Evolutionary conservation across 2,797 vertebrate genomes (phyloP).

Genomic region (Mormyrops attenuatus): DNA sequence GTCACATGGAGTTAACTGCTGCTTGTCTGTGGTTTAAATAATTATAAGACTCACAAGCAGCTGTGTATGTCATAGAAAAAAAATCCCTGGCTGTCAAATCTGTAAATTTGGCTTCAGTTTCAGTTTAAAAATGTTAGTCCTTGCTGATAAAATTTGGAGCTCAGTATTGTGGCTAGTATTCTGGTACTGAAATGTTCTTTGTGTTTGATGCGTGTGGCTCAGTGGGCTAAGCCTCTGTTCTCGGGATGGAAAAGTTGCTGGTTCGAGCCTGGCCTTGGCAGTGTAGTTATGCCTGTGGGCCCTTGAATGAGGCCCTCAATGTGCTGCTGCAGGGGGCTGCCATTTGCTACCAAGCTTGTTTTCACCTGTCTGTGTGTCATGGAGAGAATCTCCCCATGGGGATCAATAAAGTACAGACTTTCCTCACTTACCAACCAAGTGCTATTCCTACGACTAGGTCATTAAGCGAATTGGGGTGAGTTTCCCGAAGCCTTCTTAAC

Average conservation of each 20-base stretch:
- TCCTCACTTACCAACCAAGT: too few species aligned
- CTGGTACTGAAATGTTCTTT: neutral
- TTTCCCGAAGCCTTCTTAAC: too few species aligned
- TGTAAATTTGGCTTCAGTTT: constrained; percentile 24
- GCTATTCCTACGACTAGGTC: too few species aligned
- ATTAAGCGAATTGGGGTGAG: too few species aligned
- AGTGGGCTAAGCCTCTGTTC: neutral
- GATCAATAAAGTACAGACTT: neutral
- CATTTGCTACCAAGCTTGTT: neutral
- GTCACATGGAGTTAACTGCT: constrained; percentile 47
- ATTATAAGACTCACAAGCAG: constrained; percentile 37
- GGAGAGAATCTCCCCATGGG: neutral
- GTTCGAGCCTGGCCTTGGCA: neutral
- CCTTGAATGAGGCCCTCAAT: neutral
- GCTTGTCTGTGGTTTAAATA: constrained; percentile 44
- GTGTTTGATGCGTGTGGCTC: neutral
- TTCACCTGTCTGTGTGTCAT: neutral
- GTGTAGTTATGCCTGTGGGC: neutral
- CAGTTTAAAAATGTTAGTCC: neutral
- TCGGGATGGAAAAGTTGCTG: neutral
- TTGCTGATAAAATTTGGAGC: neutral
- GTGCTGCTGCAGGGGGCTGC: neutral
- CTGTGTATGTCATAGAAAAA: constrained; percentile 24
- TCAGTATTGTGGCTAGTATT: neutral
- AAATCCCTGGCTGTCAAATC: neutral